Base-by-base conservation (phyloP, 1,140 invertebrate genomes). In the Drosophila subpulchrella region DNA sequence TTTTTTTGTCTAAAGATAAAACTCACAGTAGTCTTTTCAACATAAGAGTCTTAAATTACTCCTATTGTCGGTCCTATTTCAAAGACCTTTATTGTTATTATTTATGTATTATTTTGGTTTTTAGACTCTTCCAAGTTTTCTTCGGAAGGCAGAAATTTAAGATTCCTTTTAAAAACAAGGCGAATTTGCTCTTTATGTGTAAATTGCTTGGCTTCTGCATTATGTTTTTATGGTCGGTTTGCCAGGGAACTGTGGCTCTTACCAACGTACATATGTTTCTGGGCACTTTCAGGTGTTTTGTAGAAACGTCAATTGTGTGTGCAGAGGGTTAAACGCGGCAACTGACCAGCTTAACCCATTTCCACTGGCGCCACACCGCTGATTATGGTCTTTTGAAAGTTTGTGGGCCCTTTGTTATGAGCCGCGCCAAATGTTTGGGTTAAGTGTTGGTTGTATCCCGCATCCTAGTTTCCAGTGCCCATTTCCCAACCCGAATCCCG, bases 341-440 rank as follows among this genome's bases (percentile, higher is more conserved):
- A 62, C 36, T 67, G 59, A 53, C 60, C 60, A 51, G 36, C 63
- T 63, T 30, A 67, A 42, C 59, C 60, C 61, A 70, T 17, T 71
- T 71, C 36, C 24, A 32, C 53, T 41, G 30, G 11, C 8, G 12
- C 13, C 13, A 20, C 5, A 15, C 65, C 51, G 42, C 34, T 57
- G 42, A 70, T 68, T 57, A 57, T 20, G 44, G 36, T 20, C 15
- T 57, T 71, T 71, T 36, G 32, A 20, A 67, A 67, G 27, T 24
- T 70, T 56, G 63, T 17, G 50, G 63, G 17, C 34, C 46, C 15
- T 71, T 70, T 70, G 65, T 58, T 53, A 12, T 44, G 44, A n/a
- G 24, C 42, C 63, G 30, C 36, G 17, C 50, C 63, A 39, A 54
- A 44, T 71, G 65, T 65, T 78, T 51, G 55, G 77, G 60, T 66